phyloP scores from a whole-genome alignment of 2,797 vertebrate genomes.

The Bradypodion ventrale region DNA sequence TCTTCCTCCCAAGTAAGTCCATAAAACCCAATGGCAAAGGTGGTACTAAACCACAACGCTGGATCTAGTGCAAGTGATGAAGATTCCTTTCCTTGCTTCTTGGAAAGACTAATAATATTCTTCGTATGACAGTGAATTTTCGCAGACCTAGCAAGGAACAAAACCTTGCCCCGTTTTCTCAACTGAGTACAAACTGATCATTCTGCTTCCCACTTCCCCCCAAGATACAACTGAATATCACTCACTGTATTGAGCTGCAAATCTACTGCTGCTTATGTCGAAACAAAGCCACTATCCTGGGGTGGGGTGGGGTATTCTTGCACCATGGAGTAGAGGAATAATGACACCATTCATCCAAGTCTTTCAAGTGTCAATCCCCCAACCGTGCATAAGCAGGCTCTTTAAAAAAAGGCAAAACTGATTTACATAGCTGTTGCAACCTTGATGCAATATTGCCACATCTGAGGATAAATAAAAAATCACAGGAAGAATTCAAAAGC shows the following conservation, averaged over 20 bases:
- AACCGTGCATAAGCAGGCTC: neutral
- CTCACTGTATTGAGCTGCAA: slow-evolving; percentile 56
- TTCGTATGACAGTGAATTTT: slow-evolving; percentile 58
- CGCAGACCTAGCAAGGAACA: slow-evolving; percentile 53
- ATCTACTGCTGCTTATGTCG: slow-evolving; percentile 58
- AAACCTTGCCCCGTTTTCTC: slow-evolving; percentile 33
- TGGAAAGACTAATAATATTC: slow-evolving; percentile 75
- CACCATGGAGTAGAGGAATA: slow-evolving; percentile 38
- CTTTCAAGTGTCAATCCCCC: neutral
- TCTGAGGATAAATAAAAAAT: slow-evolving; percentile 60
- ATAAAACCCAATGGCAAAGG: slow-evolving; percentile 68
- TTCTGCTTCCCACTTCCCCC: slow-evolving; percentile 54
- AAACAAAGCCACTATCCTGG: slow-evolving; percentile 59
- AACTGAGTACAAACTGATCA: slow-evolving; percentile 49
- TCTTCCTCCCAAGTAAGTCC: slow-evolving; percentile 59
- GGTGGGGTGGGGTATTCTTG: slow-evolving; percentile 51
- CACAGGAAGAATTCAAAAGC: slow-evolving; percentile 68
- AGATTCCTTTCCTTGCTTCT: too few relatives aligned
- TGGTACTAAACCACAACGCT: slow-evolving; percentile 62
- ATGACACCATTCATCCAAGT: neutral
- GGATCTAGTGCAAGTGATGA: slow-evolving; percentile 58
- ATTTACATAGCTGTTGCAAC: neutral
- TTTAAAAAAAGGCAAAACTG: neutral
- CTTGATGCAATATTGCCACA: neutral
- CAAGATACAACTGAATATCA: slow-evolving; percentile 60